Conservation (phyloP, 2,888 invertebrate genomes). For the Mongoloraphidia duomilia region DNA sequence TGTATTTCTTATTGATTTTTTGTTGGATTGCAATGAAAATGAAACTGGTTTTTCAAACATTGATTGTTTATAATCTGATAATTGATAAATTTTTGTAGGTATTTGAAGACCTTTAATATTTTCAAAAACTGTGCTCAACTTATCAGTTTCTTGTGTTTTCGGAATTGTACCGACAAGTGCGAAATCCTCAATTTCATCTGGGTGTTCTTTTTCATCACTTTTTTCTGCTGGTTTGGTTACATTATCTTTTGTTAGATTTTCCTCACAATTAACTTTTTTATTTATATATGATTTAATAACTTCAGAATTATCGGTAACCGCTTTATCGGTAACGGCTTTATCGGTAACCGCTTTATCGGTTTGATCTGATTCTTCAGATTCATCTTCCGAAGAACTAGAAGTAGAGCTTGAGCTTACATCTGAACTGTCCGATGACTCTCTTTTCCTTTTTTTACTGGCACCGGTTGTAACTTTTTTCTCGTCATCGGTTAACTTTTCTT, state of each 20-base stretch:
- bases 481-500: constrained; percentile 9
- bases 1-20: too few relatives aligned
- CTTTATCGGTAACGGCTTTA: constrained; percentile 1
- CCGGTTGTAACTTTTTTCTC: constrained; percentile 1
- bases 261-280: constrained; percentile 11
- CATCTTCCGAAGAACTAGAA: too few relatives aligned
- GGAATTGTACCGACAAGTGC: neutral
- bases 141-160: constrained; percentile 1
- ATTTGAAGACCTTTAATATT: too few relatives aligned
- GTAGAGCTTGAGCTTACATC: too few relatives aligned
- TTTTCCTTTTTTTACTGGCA: too few relatives aligned
- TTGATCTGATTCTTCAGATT: too few relatives aligned
- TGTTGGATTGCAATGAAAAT: too few relatives aligned
- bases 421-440: too few relatives aligned
- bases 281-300: constrained; percentile 10
- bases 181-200: constrained; percentile 1
- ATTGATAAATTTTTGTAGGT: too few relatives aligned
- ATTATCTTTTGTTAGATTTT: neutral
- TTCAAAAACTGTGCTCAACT: neutral
- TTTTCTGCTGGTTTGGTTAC: neutral
- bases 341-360: constrained; percentile 7
- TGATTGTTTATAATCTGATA: too few relatives aligned
- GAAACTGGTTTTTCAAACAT: too few relatives aligned
- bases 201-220: neutral
- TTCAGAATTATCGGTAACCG: constrained; percentile 11